Base-by-base conservation (phyloP, 2,113 vertebrate genomes). In the Eidolon helvum region DNA sequence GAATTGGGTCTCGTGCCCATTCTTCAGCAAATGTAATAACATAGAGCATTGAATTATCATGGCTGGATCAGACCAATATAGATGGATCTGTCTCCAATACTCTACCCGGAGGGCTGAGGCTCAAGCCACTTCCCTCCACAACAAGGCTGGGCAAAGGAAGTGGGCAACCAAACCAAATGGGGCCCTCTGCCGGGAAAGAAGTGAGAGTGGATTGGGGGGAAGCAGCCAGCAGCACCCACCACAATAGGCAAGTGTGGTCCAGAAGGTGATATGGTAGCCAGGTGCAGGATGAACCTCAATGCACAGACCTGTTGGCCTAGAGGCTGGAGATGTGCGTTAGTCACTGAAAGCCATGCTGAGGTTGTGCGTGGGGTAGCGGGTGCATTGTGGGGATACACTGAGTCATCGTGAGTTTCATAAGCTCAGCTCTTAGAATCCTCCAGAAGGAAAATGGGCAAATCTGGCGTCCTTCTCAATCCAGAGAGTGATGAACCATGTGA, bases 291-390 rank as follows among this genome's bases (percentile, higher is more conserved):
- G 50, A 69, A 30, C 6, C 50, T 16, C 48, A 69, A 4, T 7
- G n/a, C 2, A 1, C 50, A 24, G 12, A 3, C 19, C 68, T 28
- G 10, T 40, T 33, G 94, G 50, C 45, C 55, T 15, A 26, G 43
- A 69, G 12, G 9, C 33, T 22, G 40, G 50, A 69, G 5, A 4
- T 14, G 9, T 71, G 22, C 86, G 33, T 28, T 24, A n/a, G 69
- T 55, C 59, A 28, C 5, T 21, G 66, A 53, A 61, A 74, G 48
- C 3, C 7, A 2, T 59, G 33, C 40, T 2, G 10, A 33, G 35
- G 4, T 9, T 1, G 14, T 15, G 9, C 1, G 2, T 3, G 0
- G 2, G 48, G 18, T 12, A 18, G 33, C 28, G 38, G 30, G 14
- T n/a, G 10, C 15, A 0, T 3, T 16, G 2, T 1, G 0, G n/a